phyloP scores from a whole-genome alignment of 1,140 invertebrate genomes.

The Zaprionus lachaisei region DNA sequence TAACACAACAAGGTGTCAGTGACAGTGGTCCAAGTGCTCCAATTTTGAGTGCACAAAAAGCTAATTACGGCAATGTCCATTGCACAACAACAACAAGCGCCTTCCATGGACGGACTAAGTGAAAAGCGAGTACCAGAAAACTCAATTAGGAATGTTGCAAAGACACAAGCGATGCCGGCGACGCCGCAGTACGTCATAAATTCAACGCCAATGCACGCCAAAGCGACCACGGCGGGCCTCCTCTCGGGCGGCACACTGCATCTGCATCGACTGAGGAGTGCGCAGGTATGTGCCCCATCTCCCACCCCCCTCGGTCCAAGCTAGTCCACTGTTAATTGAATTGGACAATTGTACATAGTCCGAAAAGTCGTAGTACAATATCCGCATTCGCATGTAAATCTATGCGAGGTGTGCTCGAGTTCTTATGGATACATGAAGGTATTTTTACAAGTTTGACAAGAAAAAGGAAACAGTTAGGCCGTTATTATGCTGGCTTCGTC shows the following conservation, averaged over 20 bases:
- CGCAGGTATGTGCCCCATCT: conserved; percentile 58
- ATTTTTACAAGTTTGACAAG: accelerated
- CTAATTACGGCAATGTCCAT: conserved; percentile 64
- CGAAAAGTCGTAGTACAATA: conserved; percentile 8
- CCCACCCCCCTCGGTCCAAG: neutral
- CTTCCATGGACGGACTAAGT: conserved; percentile 72
- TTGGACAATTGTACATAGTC: conserved; percentile 18
- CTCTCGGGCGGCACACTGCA: conserved; percentile 65
- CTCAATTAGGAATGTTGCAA: conserved; percentile 76
- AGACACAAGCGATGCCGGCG: conserved; percentile 37
- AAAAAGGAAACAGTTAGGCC: too few species aligned
- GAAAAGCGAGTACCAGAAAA: conserved; percentile 77
- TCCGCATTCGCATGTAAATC: neutral
- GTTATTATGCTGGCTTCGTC: too few species aligned
- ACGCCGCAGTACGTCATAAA: conserved; percentile 75
- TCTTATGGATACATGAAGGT: neutral
- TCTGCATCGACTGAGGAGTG: conserved; percentile 68
- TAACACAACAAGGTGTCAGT: neutral
- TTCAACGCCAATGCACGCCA: conserved; percentile 74
- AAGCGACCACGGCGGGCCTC: conserved; percentile 68
- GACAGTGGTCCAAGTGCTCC: neutral
- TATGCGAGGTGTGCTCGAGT: conserved; percentile 9
- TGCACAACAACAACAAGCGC: conserved; percentile 47
- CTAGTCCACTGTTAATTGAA: conserved; percentile 63
- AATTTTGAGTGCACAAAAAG: conserved; percentile 9